Conservation (phyloP, 2,797 vertebrate genomes). For the Podarcis siculus region DNA sequence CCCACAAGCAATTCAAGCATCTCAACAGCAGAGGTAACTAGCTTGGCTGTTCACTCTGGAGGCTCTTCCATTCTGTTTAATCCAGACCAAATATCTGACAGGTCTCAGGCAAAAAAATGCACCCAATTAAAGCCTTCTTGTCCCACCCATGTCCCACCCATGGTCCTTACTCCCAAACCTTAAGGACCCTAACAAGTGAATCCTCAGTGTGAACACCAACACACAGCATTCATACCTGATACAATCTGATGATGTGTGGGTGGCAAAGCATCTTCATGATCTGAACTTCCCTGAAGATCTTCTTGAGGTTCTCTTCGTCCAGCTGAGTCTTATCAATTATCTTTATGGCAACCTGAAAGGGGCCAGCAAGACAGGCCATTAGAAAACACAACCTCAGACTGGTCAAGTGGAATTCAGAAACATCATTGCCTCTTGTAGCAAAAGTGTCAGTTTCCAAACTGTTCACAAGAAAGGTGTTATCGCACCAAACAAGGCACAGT, state of each 20-base stretch:
- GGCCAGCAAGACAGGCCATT: slow-evolving; percentile 1
- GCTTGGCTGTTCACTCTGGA: neutral
- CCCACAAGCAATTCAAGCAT: neutral
- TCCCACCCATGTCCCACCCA: no score
- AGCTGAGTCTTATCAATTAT: slow-evolving; percentile 98
- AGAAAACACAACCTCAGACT: neutral
- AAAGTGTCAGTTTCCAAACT: neutral
- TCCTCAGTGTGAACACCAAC: neutral
- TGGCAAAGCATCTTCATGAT: slow-evolving; percentile 99
- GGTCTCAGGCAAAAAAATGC: neutral
- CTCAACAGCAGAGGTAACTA: neutral
- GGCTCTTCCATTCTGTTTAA: neutral
- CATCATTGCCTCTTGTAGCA: neutral
- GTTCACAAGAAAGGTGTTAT: neutral
- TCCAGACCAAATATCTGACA: neutral
- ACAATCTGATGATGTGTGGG: slow-evolving; percentile 97
- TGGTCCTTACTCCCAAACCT: neutral
- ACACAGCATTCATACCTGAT: slow-evolving; percentile 84
- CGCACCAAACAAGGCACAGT: no score
- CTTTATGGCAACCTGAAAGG: slow-evolving; percentile 94
- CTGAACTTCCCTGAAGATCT: slow-evolving; percentile 98
- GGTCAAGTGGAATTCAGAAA: neutral
- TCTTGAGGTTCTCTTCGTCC: slow-evolving; percentile 98
- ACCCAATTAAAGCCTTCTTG: neutral
- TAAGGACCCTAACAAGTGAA: neutral